Percentiles rank a stretch among this genome's conserved stretches.
Conservation (phyloP, 2,797 vertebrate genomes). For the Perodicticus potto region DNA sequence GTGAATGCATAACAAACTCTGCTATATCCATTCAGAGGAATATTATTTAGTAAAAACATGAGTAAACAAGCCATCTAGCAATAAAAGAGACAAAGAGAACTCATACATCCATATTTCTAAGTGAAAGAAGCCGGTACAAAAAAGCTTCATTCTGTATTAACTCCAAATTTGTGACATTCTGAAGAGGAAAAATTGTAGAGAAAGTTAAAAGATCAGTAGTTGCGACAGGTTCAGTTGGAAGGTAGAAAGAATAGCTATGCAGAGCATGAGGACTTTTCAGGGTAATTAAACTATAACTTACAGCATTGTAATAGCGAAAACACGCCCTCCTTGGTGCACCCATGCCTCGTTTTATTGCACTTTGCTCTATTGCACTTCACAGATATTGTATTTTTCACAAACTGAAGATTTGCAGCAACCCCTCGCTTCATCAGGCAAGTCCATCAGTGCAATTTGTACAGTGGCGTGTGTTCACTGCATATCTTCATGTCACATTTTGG, state of each 20-base stretch:
- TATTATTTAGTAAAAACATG: not conserved
- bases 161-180: not conserved
- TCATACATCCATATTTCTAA: not conserved
- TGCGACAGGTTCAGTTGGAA: not conserved
- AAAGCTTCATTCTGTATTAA: not conserved
- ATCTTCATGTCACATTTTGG: not conserved
- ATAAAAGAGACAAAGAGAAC: not conserved
- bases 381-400: not conserved
- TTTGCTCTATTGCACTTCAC: not conserved
- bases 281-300: not conserved
- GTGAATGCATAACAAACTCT: not conserved
- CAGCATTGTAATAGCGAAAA: not conserved
- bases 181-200: not conserved
- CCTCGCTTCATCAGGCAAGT: not conserved
- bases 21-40: not conserved
- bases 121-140: not conserved
- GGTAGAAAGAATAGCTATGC: not conserved
- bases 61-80: not conserved
- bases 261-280: not conserved
- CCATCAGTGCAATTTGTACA: not conserved
- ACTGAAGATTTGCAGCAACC: not conserved
- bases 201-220: not conserved
- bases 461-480: not conserved
- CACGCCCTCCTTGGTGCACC: not conserved
- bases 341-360: not conserved